phyloP scores from a whole-genome alignment of 2,888 invertebrate species.

The Julus scandinavius region DNA sequence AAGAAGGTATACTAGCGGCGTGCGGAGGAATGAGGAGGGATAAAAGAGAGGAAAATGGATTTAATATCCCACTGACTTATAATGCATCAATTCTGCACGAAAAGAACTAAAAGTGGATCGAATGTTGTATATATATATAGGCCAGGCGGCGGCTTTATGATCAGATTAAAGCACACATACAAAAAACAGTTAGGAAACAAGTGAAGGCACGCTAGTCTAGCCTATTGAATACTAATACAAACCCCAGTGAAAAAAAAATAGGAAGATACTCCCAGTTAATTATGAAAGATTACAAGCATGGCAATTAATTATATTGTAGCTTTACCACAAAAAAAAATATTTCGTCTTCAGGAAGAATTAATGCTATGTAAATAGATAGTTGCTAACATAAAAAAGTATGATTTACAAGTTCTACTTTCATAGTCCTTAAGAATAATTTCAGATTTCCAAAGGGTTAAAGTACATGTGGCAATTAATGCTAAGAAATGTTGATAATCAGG shows the following conservation, averaged over 20 bases:
- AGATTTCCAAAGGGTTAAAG: too few relatives aligned
- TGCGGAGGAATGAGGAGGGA: not conserved
- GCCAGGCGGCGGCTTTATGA: slow-evolving; percentile 10
- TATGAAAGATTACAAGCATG: too few relatives aligned
- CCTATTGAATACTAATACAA: not conserved
- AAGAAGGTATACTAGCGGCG: not conserved
- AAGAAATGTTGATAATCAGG: too few relatives aligned
- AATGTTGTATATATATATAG: not conserved
- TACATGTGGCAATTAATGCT: too few relatives aligned
- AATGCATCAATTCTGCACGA: slow-evolving; percentile 39
- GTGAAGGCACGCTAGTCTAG: not conserved
- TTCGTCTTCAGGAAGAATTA: too few relatives aligned
- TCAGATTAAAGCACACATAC: not conserved
- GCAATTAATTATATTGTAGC: too few relatives aligned
- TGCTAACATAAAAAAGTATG: too few relatives aligned
- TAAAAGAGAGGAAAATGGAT: slow-evolving; percentile 29
- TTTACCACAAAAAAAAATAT: too few relatives aligned
- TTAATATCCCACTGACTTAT: slow-evolving; percentile 39
- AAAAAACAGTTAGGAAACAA: slow-evolving; percentile 14
- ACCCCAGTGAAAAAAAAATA: not conserved
- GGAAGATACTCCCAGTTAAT: not conserved
- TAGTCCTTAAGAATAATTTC: too few relatives aligned
- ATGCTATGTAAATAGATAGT: too few relatives aligned
- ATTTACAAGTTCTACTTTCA: too few relatives aligned
- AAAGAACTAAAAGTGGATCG: slow-evolving; percentile 27